Percentiles rank a stretch among this genome's conserved stretches.
Conservation (phyloP, 1,140 invertebrate genomes). For the Xylocopa sonorina region DNA sequence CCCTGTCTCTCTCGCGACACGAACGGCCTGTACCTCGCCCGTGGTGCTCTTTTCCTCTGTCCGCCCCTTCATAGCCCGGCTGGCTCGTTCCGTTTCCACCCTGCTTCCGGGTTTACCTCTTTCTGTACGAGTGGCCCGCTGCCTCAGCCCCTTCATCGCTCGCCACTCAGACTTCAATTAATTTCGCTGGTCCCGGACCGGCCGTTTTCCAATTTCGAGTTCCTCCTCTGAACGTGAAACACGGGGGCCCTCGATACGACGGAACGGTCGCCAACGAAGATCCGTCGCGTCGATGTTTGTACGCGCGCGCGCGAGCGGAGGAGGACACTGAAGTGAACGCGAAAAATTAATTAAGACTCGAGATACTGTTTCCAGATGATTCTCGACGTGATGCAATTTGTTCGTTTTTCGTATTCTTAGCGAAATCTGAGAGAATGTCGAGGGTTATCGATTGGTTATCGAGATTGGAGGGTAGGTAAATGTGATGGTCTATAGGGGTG, state of each 20-base stretch:
- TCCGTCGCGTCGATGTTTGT: conserved; percentile 3
- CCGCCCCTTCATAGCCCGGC: background rate
- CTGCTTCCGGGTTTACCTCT: conserved; percentile 60
- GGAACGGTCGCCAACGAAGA: conserved; percentile 46
- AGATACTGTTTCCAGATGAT: no score
- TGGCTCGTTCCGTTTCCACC: conserved; percentile 11
- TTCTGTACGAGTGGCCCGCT: conserved; percentile 50
- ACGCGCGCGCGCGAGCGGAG: background rate
- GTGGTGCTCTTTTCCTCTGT: conserved; percentile 18
- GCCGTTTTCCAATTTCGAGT: conserved; percentile 76
- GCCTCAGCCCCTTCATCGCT: conserved; percentile 62
- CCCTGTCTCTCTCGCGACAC: conserved; percentile 20
- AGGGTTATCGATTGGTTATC: no score
- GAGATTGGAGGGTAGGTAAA: no score
- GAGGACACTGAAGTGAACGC: background rate
- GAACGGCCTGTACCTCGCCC: conserved; percentile 24
- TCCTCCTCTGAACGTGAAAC: conserved; percentile 68
- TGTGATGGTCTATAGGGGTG: no score
- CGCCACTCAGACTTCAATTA: conserved; percentile 76
- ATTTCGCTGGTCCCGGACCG: conserved; percentile 70
- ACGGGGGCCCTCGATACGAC: conserved; percentile 63
- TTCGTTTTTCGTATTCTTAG: no score
- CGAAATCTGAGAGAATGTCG: no score
- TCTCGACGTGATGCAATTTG: no score
- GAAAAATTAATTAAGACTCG: conserved; percentile 68